Percentiles rank a stretch among this genome's conserved stretches.
These are phyloP conservation scores for Spisula subtruncata DNA, from an alignment of 2,888 invertebrate genomes.

Conservation along the genomic window DNA sequence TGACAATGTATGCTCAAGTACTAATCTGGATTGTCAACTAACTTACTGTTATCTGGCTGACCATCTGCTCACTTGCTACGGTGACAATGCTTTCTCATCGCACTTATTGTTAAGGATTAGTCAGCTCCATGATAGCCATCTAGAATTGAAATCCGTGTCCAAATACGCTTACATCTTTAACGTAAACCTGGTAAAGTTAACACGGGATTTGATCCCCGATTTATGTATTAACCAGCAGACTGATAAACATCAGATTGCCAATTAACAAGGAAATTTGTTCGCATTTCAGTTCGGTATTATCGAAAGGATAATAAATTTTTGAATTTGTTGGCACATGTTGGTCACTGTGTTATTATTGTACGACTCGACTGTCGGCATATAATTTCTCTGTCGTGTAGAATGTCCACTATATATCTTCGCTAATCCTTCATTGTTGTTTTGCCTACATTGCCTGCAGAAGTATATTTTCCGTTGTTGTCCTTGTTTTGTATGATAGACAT, in stretches of 20 bases:
- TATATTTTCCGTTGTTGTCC: no score
- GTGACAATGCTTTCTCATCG: slow-evolving; percentile 25
- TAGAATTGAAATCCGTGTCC: slow-evolving; percentile 10
- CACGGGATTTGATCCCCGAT: slow-evolving; percentile 13
- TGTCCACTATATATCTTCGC: no score
- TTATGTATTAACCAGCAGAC: background rate
- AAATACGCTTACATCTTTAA: background rate
- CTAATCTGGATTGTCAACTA: slow-evolving; percentile 17
- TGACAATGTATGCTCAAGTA: slow-evolving; percentile 16
- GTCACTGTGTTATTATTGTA: no score
- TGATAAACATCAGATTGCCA: background rate
- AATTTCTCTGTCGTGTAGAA: background rate
- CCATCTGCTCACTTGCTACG: slow-evolving; percentile 1
- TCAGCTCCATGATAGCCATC: slow-evolving; percentile 3
- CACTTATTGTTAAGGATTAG: slow-evolving; percentile 12
- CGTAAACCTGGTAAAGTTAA: slow-evolving; percentile 18
- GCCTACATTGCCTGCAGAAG: no score
- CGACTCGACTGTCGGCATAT: background rate
- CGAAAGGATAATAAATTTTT: background rate
- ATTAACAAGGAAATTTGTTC: background rate
- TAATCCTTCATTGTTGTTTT: no score
- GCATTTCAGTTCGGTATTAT: background rate
- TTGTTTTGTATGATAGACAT: no score
- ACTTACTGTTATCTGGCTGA: background rate
- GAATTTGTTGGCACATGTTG: background rate